Evolutionary conservation across 2,888 invertebrate genomes (phyloP).

Genomic region (Agrotis ipsilon): DNA sequence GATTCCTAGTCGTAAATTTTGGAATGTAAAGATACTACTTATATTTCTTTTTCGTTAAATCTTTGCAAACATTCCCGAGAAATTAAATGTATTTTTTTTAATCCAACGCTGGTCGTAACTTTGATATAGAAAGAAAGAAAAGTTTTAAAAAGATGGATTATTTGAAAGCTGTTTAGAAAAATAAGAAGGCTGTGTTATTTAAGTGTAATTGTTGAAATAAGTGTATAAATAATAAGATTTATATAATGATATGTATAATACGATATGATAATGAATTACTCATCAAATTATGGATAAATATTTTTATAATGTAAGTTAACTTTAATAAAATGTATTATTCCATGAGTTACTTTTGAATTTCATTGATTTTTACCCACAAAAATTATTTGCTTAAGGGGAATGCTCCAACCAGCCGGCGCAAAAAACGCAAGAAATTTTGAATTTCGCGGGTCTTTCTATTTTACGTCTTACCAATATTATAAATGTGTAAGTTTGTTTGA

Average conservation of each 20-base stretch:
- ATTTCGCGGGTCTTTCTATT: no score
- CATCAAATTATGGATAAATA: slow-evolving; percentile 54
- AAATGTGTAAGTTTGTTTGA: no score
- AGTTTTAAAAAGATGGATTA: slow-evolving; percentile 42
- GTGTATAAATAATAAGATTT: slow-evolving; percentile 21
- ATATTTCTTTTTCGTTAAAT: slow-evolving; percentile 57
- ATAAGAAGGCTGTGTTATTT: slow-evolving; percentile 84
- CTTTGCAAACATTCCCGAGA: slow-evolving; percentile 59
- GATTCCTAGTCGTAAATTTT: slow-evolving; percentile 38
- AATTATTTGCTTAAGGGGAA: background rate
- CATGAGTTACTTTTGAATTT: slow-evolving; percentile 51
- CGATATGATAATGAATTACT: slow-evolving; percentile 44
- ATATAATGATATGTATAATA: no score
- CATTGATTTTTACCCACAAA: slow-evolving; percentile 36
- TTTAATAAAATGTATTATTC: slow-evolving; percentile 61
- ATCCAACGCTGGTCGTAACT: slow-evolving; percentile 61
- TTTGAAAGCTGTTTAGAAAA: slow-evolving; percentile 56
- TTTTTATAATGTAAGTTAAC: slow-evolving; percentile 56
- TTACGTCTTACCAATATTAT: no score
- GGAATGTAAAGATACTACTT: slow-evolving; percentile 64
- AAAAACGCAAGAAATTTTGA: no score
- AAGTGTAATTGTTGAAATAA: slow-evolving; percentile 44
- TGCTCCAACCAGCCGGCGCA: no score
- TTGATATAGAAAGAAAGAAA: slow-evolving; percentile 51
- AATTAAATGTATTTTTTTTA: slow-evolving; percentile 54